These are phyloP conservation scores for Okapia johnstoni DNA, from an alignment of 2,113 vertebrate species.

Conservation along the genomic window DNA sequence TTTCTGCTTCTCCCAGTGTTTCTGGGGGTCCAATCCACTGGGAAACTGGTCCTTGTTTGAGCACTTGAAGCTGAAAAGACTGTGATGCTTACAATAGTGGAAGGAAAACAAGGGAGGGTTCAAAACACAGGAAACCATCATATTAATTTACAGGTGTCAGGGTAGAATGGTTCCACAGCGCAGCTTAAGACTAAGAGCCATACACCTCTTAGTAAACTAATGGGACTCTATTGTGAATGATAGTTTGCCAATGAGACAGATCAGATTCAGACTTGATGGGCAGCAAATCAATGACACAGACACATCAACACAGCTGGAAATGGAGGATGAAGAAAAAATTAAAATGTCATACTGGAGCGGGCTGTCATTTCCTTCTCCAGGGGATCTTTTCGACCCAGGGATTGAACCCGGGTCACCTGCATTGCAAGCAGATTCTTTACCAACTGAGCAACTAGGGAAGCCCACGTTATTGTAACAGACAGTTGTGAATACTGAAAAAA, in stretches of 20 bases:
- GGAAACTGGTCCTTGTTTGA: not conserved
- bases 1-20: not conserved
- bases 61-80: not conserved
- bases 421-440: not conserved
- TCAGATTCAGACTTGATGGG: not conserved
- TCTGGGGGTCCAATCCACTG: fast-evolving
- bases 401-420: not conserved
- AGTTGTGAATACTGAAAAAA: not conserved
- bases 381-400: not conserved
- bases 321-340: not conserved
- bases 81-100: not conserved
- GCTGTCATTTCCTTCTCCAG: not conserved
- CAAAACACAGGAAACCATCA: constrained; percentile 89
- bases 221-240: not conserved
- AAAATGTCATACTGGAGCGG: not conserved
- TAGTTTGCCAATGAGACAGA: not conserved
- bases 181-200: constrained; percentile 92
- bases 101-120: constrained; percentile 78
- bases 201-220: constrained; percentile 44
- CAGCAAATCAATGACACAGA: constrained; percentile 25
- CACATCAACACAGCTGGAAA: not conserved
- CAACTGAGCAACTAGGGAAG: not conserved
- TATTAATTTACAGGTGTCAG: constrained; percentile 90
- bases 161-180: constrained; percentile 88
- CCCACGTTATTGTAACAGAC: not conserved